Base-by-base conservation (phyloP, 2,113 vertebrate species). In the Indicator indicator region DNA sequence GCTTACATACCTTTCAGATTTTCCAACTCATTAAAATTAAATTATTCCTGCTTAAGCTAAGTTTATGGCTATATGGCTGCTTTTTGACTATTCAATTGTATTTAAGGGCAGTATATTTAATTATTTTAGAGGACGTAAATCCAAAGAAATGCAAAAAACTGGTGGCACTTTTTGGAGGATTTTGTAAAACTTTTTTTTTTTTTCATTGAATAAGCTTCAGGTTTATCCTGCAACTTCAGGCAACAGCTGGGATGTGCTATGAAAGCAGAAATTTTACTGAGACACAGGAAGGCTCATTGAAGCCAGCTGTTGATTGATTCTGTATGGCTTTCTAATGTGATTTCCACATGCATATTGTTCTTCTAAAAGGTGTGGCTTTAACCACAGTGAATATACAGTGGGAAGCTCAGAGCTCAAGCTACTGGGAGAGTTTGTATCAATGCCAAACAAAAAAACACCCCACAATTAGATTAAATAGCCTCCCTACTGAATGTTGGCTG, bases 321-420 rank as follows among this genome's bases (percentile, higher is more conserved):
- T 83, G 19, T n/a, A 70, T 52, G 73, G 55, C 40, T 84, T 96
- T 72, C 80, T 72, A 75, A 91, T 21, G 44, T 54, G 58, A 93
- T 67, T 91, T 90, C 70, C 83, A 93, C 70, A 63, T 2, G n/a
- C 3, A 28, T 11, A 69, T 20, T 67, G 40, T 91, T 70, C 73
- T 93, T 83, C 59, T 82, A 73, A 63, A 91, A 94, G 82, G 83
- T 65, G 90, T 71, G 58, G 85, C 50, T 96, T 94, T 80, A 83
- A 91, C 91, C 65, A 65, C 70, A 86, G 30, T 32, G 40, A 65
- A 58, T 26, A 55, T 19, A 60, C 19, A 72, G 52, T 18, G 21
- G 72, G 62, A 74, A 89, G 77, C 46, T 70, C 62, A 50, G 26
- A 86, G n/a, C 73, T 79, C 63, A 62, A 82, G 36, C 50, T 60